Percentiles rank a stretch among this genome's conserved stretches.
These are phyloP conservation scores for Thermophis baileyi DNA, from an alignment of 2,113 vertebrate species.

Conservation along the genomic window DNA sequence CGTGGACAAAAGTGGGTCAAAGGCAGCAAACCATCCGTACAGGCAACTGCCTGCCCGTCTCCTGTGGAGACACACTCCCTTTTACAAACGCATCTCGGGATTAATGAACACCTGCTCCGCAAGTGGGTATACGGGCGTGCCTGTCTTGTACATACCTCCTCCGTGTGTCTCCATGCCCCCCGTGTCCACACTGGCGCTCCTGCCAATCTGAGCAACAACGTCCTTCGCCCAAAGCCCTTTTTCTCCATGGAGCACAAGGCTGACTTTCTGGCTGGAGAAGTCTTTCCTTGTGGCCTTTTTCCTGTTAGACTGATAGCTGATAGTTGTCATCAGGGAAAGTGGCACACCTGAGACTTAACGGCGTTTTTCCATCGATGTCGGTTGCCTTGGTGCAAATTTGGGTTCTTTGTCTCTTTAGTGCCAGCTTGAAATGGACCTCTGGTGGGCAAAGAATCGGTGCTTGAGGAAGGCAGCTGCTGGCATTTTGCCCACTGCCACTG, in stretches of 20 bases:
- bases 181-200: background rate
- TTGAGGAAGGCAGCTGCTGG: conserved; percentile 43
- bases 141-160: background rate
- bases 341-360: conserved; percentile 61
- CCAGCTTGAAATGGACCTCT: conserved; percentile 72
- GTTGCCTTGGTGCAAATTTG: conserved; percentile 73
- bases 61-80: conserved; percentile 1
- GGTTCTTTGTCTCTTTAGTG: conserved; percentile 45
- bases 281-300: conserved; percentile 55
- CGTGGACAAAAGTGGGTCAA: conserved; percentile 73
- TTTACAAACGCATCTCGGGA: conserved; percentile 32
- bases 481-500: conserved; percentile 68
- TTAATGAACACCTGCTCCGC: conserved; percentile 2
- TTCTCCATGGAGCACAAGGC: conserved; percentile 39
- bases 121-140: background rate
- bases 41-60: background rate
- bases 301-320: conserved; percentile 47
- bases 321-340: conserved; percentile 65
- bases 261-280: conserved; percentile 51
- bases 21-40: conserved; percentile 57
- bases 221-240: background rate
- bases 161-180: background rate
- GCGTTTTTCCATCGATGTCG: conserved; percentile 65
- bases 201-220: conserved; percentile 22
- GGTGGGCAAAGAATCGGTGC: conserved; percentile 69